Conservation (phyloP, 64 coral and sea anemone genomes). For the Catalaphyllia jardinei region DNA sequence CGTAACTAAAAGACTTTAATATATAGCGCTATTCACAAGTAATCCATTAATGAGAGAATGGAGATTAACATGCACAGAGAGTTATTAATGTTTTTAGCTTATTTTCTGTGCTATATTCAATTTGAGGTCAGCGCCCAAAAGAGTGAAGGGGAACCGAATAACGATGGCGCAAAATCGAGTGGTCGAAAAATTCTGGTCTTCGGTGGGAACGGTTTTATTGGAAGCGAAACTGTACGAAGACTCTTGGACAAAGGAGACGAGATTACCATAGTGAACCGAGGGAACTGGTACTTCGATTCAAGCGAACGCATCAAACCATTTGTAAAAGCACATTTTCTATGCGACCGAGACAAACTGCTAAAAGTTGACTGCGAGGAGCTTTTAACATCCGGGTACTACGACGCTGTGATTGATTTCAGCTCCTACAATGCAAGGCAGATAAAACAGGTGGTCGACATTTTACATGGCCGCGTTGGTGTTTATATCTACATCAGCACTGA, state of each 20-base stretch:
- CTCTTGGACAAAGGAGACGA: conserved; percentile 71
- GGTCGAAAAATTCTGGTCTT: conserved; percentile 74
- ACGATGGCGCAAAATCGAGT: not conserved
- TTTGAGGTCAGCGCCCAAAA: not conserved
- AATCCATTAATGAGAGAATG: conserved; percentile 8
- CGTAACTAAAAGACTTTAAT: not conserved
- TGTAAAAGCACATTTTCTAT: conserved; percentile 63
- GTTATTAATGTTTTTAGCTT: not conserved
- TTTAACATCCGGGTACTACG: conserved; percentile 77
- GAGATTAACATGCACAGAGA: not conserved
- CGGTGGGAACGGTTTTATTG: conserved; percentile 97
- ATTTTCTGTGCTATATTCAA: not conserved
- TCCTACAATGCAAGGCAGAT: conserved; percentile 78
- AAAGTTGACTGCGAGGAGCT: conserved; percentile 83
- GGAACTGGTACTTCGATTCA: conserved; percentile 96
- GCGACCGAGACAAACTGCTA: conserved; percentile 83
- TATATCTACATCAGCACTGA: conserved; percentile 94
- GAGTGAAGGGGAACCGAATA: not conserved
- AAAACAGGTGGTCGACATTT: conserved; percentile 70
- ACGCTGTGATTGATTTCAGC: conserved; percentile 93
- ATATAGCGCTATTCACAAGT: not conserved
- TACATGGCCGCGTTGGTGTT: conserved; percentile 77
- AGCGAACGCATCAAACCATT: conserved; percentile 80
- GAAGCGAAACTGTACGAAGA: conserved; percentile 68
- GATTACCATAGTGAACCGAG: conserved; percentile 89